Base-by-base conservation (phyloP, 2,113 vertebrate species). In the Rafetus swinhoei region DNA sequence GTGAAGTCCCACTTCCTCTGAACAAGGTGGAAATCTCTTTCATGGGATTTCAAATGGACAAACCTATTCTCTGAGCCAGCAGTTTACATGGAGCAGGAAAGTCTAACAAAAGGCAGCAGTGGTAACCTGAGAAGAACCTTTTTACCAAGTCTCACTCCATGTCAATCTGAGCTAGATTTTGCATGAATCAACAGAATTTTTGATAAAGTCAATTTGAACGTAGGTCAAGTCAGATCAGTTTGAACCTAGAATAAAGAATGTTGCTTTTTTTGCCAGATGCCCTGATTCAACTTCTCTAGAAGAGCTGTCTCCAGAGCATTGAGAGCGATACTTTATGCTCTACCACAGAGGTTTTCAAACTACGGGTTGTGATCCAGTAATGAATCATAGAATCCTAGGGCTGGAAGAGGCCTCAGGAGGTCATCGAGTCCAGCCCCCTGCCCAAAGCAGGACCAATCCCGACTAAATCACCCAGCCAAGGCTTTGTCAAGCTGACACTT, bases 261-360 rank as follows among this genome's bases (percentile, higher is more conserved):
- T 92, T 90, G 86, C 81, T 94, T 93, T 84, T 72, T 85, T n/a
- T 89, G 35, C 82, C 81, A 93, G 88, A 54, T 87, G 54, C 59
- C 50, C 19, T 82, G 62, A 74, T 82, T 57, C 82, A 13, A 91
- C 32, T 59, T 32, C 35, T 85, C 57, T 86, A 82, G 54, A 39
- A 76, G 10, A 45, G 39, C 22, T 45, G 21, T 45, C 35, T 76
- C 72, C 25, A 77, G 39, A 15, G 12, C 14, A 4, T 15, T 50
- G 39, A 77, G 35, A 45, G 24, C 53, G 81, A 93, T 84, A 90
- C 65, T 79, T 74, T 52, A 13, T 4, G 32, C 77, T 83, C 21
- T 35, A 1, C 50, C 16, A 59, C 57, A 69, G 45, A 45, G 45
- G 45, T 45, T 45, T 45, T 45, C 45, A 45, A 45, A 45, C 45